phyloP scores from a whole-genome alignment of 2,888 invertebrate genomes.

The Alentia gelatinosa region DNA sequence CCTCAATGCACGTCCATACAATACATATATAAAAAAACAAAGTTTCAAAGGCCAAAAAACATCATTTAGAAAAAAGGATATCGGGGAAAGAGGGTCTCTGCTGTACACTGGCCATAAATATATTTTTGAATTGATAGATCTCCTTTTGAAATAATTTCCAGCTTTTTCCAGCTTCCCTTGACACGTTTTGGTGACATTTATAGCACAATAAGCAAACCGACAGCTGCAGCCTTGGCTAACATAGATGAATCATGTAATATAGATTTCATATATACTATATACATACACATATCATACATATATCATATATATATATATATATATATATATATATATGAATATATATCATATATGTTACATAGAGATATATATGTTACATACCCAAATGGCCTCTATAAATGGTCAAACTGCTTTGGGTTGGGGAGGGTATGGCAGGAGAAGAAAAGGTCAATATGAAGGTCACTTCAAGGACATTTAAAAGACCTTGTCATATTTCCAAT shows the following conservation, averaged over 20 bases:
- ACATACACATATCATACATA: neutral
- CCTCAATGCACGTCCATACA: too few species aligned
- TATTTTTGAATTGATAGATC: neutral
- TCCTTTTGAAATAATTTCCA: neutral
- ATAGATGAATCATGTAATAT: neutral
- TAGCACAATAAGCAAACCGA: neutral
- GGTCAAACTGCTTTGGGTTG: neutral
- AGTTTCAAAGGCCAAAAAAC: neutral
- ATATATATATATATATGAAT: too few species aligned
- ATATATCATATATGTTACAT: too few species aligned
- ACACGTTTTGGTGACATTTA: neutral
- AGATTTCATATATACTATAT: too few species aligned
- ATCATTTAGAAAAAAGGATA: neutral
- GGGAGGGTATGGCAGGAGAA: too few species aligned
- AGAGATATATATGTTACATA: too few species aligned
- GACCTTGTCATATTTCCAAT: too few species aligned
- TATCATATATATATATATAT: too few species aligned
- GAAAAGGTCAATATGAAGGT: too few species aligned
- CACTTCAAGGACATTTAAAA: too few species aligned
- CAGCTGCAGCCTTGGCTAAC: neutral
- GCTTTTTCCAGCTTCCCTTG: neutral
- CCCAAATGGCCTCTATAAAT: neutral
- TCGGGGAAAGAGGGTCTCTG: neutral
- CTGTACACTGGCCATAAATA: neutral
- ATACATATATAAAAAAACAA: too few species aligned